These are phyloP conservation scores for Anser brachyrhynchus DNA, from an alignment of 2,113 vertebrate genomes.

Conservation along the genomic window DNA sequence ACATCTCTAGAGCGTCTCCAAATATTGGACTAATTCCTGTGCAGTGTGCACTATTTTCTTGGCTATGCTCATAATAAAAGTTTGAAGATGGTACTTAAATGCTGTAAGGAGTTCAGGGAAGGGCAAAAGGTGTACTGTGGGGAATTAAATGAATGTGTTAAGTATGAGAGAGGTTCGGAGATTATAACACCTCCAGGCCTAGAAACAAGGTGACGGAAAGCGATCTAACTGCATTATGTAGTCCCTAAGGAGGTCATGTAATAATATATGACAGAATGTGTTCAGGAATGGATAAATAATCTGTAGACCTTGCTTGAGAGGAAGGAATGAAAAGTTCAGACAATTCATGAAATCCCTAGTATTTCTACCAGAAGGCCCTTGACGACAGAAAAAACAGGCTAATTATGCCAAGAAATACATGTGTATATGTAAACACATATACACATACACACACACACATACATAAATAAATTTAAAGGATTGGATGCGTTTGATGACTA, in stretches of 20 bases:
- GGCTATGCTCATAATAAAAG: background rate
- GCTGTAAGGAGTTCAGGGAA: background rate
- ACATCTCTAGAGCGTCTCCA: background rate
- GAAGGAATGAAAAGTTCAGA: slow-evolving; percentile 16
- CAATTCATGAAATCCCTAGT: background rate
- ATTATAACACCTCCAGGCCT: background rate
- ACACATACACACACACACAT: no score
- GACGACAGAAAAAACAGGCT: background rate
- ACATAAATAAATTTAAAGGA: fast-evolving
- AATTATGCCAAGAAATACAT: background rate
- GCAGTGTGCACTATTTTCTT: background rate
- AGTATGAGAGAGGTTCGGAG: background rate
- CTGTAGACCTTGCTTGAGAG: background rate
- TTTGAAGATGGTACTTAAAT: background rate
- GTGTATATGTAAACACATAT: fast-evolving
- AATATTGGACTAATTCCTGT: background rate
- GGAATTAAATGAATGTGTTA: background rate
- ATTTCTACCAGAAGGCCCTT: background rate
- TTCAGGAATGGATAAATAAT: background rate
- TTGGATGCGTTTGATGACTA: background rate
- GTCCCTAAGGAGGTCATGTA: background rate
- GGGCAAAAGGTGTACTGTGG: background rate
- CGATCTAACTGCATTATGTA: background rate
- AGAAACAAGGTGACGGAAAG: background rate
- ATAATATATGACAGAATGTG: background rate